Evolutionary conservation across 1,140 invertebrate genomes (phyloP).

Genomic region (Scylla paramamosain): DNA sequence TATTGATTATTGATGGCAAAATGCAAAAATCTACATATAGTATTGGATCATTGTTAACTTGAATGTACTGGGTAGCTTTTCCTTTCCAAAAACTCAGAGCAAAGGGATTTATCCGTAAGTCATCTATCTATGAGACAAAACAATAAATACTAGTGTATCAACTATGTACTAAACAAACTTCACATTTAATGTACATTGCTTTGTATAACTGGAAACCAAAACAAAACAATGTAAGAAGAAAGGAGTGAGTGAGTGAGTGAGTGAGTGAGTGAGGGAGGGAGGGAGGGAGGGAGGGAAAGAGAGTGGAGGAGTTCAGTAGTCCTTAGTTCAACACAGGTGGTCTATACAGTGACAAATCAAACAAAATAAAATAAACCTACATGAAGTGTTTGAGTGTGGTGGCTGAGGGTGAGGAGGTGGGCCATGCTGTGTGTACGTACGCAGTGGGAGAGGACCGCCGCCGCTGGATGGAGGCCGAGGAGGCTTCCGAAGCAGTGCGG

Average conservation of each 20-base stretch:
- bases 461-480: slow-evolving; percentile 62
- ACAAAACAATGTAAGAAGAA: not conserved
- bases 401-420: slow-evolving; percentile 54
- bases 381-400: slow-evolving; percentile 17
- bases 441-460: slow-evolving; percentile 72
- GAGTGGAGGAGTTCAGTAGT: too few species aligned
- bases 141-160: too few species aligned
- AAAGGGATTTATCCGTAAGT: too few species aligned
- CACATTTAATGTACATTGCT: not conserved
- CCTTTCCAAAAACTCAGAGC: too few species aligned
- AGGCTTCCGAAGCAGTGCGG: slow-evolving; percentile 73
- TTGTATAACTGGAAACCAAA: not conserved
- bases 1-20: too few species aligned
- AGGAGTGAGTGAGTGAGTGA: not conserved
- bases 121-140: too few species aligned
- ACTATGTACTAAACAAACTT: too few species aligned
- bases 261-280: not conserved
- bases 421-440: slow-evolving; percentile 73
- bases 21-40: too few species aligned
- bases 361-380: not conserved
- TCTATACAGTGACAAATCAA: too few species aligned
- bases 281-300: not conserved
- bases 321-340: too few species aligned
- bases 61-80: too few species aligned
- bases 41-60: too few species aligned